Evolutionary conservation across 2,797 vertebrate species (phyloP).

Genomic region (Botia kubotai): DNA sequence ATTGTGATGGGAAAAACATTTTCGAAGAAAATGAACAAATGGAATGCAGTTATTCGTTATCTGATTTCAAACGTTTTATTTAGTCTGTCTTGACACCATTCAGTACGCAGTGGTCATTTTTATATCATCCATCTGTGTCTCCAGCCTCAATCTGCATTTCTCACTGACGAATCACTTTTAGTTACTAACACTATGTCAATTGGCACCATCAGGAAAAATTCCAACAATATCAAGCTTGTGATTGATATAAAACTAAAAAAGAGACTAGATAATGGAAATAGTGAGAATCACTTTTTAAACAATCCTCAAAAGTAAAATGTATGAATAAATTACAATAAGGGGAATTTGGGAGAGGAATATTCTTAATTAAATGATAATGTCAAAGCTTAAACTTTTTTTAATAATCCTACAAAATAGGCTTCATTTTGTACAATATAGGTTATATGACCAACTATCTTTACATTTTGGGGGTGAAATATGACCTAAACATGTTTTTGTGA

Average conservation of each 20-base stretch:
- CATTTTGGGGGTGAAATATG: too few species aligned
- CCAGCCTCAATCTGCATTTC: conserved; percentile 64
- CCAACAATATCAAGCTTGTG: not conserved
- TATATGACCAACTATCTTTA: too few species aligned
- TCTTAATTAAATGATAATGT: too few species aligned
- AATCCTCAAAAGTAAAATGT: too few species aligned
- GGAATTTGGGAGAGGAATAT: too few species aligned
- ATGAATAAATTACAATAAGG: too few species aligned
- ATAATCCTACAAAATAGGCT: too few species aligned
- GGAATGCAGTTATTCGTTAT: conserved; percentile 70
- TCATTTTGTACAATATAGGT: too few species aligned
- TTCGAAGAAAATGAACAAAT: conserved; percentile 59
- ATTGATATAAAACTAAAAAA: conserved; percentile 9
- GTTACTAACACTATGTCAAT: conserved; percentile 16
- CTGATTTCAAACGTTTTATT: conserved; percentile 53
- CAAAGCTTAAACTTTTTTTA: too few species aligned
- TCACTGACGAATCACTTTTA: conserved; percentile 58
- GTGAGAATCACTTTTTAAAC: too few species aligned
- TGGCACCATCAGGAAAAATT: not conserved
- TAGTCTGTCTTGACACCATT: conserved; percentile 59
- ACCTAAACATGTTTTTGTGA: too few species aligned
- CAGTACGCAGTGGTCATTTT: conserved; percentile 60
- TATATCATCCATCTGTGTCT: conserved; percentile 60
- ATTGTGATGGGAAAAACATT: conserved; percentile 62
- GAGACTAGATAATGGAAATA: not conserved